A percentile compares a stretch with the other conserved stretches of the same genome.
These are phyloP conservation scores for Cotesia congregata DNA, from an alignment of 2,888 invertebrate genomes.

Conservation along the genomic window DNA sequence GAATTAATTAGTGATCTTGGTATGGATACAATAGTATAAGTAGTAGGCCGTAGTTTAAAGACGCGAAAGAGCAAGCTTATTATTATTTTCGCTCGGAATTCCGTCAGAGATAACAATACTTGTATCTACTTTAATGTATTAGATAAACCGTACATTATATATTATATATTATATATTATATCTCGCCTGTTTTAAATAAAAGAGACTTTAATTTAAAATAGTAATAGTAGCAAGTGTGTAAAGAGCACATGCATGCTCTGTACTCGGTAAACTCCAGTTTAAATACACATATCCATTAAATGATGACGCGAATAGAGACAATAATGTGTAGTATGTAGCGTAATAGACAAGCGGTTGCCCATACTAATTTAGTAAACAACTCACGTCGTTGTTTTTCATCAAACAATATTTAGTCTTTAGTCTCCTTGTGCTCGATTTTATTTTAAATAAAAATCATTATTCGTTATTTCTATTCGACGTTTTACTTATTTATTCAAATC, in stretches of 20 bases:
- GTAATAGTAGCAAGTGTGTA: background rate
- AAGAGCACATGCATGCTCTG: background rate
- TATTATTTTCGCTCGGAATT: slow-evolving; percentile 9
- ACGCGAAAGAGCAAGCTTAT: background rate
- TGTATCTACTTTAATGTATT: background rate
- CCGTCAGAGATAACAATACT: slow-evolving; percentile 24
- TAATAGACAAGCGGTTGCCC: slow-evolving; percentile 1
- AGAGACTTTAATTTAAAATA: too few relatives aligned
- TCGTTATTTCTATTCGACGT: background rate
- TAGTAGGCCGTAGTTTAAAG: slow-evolving; percentile 10
- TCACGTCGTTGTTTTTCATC: slow-evolving; percentile 46
- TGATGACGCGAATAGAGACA: background rate
- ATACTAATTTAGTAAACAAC: slow-evolving; percentile 54
- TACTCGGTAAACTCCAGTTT: background rate
- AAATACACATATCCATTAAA: background rate
- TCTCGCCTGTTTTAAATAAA: background rate
- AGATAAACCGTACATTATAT: slow-evolving; percentile 2
- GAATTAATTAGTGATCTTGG: background rate
- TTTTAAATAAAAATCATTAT: slow-evolving; percentile 49
- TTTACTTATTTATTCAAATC: background rate
- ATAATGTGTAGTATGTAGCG: slow-evolving; percentile 2
- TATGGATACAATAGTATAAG: background rate
- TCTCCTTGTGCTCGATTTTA: slow-evolving; percentile 60
- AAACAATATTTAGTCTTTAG: slow-evolving; percentile 47
- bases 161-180: background rate